A percentile compares a stretch with the other conserved stretches of the same genome.
Conservation (phyloP, 2,888 invertebrate species). For the Melanostoma mellinum region DNA sequence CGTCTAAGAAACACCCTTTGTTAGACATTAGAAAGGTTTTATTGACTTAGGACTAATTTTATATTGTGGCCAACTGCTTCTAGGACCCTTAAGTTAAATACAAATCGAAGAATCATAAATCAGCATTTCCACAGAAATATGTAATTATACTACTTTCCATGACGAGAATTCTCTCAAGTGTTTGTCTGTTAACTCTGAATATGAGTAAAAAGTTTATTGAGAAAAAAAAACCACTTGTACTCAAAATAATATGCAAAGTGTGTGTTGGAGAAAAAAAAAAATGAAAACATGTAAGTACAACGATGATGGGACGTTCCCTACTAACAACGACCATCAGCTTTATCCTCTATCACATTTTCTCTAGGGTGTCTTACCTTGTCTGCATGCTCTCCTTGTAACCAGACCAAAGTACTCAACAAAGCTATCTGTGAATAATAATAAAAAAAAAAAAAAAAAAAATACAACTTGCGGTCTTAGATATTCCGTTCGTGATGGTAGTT, state of each 20-base stretch:
- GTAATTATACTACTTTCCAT: background rate
- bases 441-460: slow-evolving; percentile 1
- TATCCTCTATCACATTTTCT: slow-evolving; percentile 39
- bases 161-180: background rate
- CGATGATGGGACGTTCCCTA: background rate
- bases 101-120: no score
- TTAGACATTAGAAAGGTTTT: no score
- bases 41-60: no score
- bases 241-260: slow-evolving; percentile 66
- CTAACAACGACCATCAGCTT: slow-evolving; percentile 42
- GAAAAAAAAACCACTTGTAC: slow-evolving; percentile 29
- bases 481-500: slow-evolving; percentile 62
- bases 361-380: slow-evolving; percentile 12
- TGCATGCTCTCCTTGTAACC: slow-evolving; percentile 14
- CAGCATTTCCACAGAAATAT: no score
- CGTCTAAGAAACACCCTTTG: no score
- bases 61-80: no score
- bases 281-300: slow-evolving; percentile 18
- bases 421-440: slow-evolving; percentile 13
- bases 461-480: slow-evolving; percentile 62
- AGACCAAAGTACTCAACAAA: slow-evolving; percentile 21
- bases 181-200: slow-evolving; percentile 15
- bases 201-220: background rate
- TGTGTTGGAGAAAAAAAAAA: slow-evolving; percentile 37
- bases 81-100: no score